Evolutionary conservation across 2,888 invertebrate genomes (phyloP), one percentile per base, ranked within the genome.

Genomic region (Mamestra brassicae): DNA sequence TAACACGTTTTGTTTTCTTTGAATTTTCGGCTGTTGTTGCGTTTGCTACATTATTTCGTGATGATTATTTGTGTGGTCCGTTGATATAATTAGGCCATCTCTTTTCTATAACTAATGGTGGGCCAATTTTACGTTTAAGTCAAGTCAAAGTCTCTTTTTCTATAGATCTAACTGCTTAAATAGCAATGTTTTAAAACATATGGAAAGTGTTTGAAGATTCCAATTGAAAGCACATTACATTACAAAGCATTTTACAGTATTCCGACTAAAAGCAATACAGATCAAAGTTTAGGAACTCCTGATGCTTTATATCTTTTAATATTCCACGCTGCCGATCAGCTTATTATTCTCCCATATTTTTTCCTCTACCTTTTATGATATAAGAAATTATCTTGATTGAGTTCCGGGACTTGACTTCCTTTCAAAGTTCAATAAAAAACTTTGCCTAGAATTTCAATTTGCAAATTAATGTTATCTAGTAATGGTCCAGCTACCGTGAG

Each of bases 21-120:
- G 78, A 80, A 82, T 57, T 66, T 83, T 66, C 71, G 47, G 36
- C 47, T 76, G 68, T 52, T 55, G 55, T 79, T 66, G 55, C 26
- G 26, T 26, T 55, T 62, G 36, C 63, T 26, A 47, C 63, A 76
- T 78, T 42, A 45, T 58, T 82, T 36, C 47, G 10, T 36, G 61
- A 65, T 63, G 50, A 57, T 15, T 61, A 4, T 72, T 52, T 17
- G 36, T 50, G 54, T 15, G 42, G n/a, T 55, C 42, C 15, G 36
- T 5, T 67, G 17, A 54, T 36, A 45, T 13, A 55, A 50, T n/a
- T 38, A 36, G 10, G 17, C 6, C 11, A 15, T 52, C 17, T 42
- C 8, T 17, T 50, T 38, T 2, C 4, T 63, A n/a, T 42, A n/a
- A 36, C 10, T 52, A 45, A 2, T 10, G 15, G 5, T 52, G 8